These are phyloP conservation scores for Agrilus planipennis DNA, from an alignment of 1,140 invertebrate species.

Conservation along the genomic window DNA sequence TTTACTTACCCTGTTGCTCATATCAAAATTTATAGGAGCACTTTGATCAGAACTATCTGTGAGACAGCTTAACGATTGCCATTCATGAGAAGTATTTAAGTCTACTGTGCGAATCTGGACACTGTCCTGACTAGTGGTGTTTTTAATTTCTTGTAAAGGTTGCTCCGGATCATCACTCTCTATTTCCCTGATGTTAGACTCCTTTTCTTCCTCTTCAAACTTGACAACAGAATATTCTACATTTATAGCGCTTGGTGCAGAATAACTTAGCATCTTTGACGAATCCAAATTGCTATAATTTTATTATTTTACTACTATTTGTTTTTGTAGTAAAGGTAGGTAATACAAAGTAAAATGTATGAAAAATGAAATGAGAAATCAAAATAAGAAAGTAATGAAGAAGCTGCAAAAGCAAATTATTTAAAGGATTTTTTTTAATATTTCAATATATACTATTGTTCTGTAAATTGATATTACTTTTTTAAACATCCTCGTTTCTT, in stretches of 20 bases:
- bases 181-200: too few relatives aligned
- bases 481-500: too few relatives aligned
- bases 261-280: slow-evolving; percentile 62
- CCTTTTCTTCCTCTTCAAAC: slow-evolving; percentile 45
- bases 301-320: too few relatives aligned
- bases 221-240: slow-evolving; percentile 61
- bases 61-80: slow-evolving; percentile 67
- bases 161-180: slow-evolving; percentile 11
- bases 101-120: slow-evolving; percentile 18
- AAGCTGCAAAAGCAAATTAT: too few relatives aligned
- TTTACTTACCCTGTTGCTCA: slow-evolving; percentile 70
- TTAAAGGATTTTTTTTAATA: too few relatives aligned
- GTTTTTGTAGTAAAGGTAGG: too few relatives aligned
- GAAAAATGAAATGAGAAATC: too few relatives aligned
- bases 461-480: too few relatives aligned
- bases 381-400: too few relatives aligned
- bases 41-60: slow-evolving; percentile 83
- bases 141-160: slow-evolving; percentile 13
- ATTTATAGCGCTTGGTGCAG: slow-evolving; percentile 76
- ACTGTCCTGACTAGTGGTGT: slow-evolving; percentile 37
- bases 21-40: slow-evolving; percentile 79
- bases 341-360: too few relatives aligned
- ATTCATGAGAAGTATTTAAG: slow-evolving; percentile 42
- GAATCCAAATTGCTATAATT: slow-evolving; percentile 46
- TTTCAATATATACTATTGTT: too few relatives aligned